Base-by-base conservation (phyloP, 2,888 invertebrate genomes). In the Sarcophaga rosellei region DNA sequence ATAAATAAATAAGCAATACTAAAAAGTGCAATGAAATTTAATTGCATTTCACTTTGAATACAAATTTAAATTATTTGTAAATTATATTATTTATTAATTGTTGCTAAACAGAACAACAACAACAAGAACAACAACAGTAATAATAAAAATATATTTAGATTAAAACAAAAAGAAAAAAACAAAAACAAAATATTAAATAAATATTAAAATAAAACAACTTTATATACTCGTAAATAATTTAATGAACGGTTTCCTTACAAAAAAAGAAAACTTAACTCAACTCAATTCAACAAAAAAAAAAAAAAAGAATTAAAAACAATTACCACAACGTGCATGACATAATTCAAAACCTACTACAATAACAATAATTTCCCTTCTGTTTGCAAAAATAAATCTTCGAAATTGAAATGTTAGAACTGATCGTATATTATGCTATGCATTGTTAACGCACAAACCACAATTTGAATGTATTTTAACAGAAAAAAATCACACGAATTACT, bases 1-100 rank as follows among this genome's bases (percentile, higher is more conserved):
- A 44, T 20, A 10, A 85, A 75, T 66, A 83, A 88, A 20, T 35
- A 88, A 88, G 87, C 85, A 85, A 87, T 86, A 88, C n/a, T 81
- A 86, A 78, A 87, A 88, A 35, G 35, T 88, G 77, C 69, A 62
- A 20, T 74, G n/a, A 75, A 78, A 65, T 20, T 35, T 25, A 10
- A n/a, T 78, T 79, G 79, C 78, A 83, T 74, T 83, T 78, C 59
- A 53, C 57, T 59, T 35, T 45, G 59, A 69, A 69, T 53, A 61
- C 59, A 66, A 59, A 61, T 6, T 62, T 20, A n/a, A 44, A 63
- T 57, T 17, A 57, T 57, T 57, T 57, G 8, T 57, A 57, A 57
- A 6, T 57, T 17, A 17, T 57, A 57, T 73, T 72, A 79, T 57
- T 70, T 72, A 63, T 68, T 76, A 76, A 81, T 35, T 70, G 70